Conservation (phyloP, 2,888 invertebrate species). For the Uropetala carovei region DNA sequence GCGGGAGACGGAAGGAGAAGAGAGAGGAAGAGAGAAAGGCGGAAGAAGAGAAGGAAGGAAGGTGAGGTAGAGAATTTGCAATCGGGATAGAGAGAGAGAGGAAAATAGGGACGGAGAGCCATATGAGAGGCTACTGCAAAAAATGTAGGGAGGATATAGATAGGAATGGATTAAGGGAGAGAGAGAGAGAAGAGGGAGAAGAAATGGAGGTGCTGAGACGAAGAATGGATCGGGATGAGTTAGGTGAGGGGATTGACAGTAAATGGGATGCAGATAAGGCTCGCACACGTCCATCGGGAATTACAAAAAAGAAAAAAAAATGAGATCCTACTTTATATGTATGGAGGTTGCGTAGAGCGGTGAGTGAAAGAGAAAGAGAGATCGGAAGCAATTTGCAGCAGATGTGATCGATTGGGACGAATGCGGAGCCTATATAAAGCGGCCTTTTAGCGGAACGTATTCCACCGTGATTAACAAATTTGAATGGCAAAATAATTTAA, state of each 20-base stretch:
- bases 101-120: too few relatives aligned
- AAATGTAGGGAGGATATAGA: background rate
- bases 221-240: background rate
- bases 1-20: background rate
- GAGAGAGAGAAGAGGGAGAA: background rate
- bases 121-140: background rate
- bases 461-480: conserved; percentile 13
- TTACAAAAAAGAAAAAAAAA: conserved; percentile 13
- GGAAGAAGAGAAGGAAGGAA: background rate
- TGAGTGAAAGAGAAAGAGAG: background rate
- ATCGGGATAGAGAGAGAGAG: too few relatives aligned
- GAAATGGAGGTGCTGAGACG: background rate
- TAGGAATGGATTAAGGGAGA: background rate
- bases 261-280: conserved; percentile 22
- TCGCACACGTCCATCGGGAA: background rate
- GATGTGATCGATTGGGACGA: background rate
- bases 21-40: background rate
- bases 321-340: conserved; percentile 7
- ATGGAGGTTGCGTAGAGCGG: background rate
- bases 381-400: background rate
- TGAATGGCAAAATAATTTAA: background rate
- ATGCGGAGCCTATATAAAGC: background rate
- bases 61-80: too few relatives aligned
- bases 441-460: background rate
- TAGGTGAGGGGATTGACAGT: background rate